Conservation (phyloP, 2,797 vertebrate species). For the Ptychobarbus kaznakovi region DNA sequence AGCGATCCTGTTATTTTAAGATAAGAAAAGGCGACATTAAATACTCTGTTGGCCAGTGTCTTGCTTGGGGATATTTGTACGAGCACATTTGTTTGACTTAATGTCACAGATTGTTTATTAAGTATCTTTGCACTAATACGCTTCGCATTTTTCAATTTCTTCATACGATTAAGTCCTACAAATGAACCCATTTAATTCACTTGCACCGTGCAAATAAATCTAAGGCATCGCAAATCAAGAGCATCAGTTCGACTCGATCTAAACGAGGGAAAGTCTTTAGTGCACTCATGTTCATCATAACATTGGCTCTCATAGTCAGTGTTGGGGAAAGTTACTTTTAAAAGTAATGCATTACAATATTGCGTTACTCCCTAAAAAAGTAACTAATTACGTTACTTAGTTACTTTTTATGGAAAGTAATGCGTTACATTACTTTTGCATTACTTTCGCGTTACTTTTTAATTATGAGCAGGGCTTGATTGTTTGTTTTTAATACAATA, state of each 20-base stretch:
- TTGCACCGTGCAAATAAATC: slow-evolving; percentile 8
- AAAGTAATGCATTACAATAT: no score
- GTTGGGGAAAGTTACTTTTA: no score
- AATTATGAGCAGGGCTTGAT: no score
- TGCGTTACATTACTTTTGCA: no score
- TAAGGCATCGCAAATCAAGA: neutral
- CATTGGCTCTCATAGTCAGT: slow-evolving; percentile 80
- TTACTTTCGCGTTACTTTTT: no score
- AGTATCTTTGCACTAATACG: slow-evolving; percentile 1
- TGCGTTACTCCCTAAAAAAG: no score
- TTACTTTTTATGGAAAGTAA: no score
- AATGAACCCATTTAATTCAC: neutral
- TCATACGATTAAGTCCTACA: neutral
- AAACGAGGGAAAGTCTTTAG: neutral
- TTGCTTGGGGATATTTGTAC: slow-evolving; percentile 20
- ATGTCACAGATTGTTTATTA: slow-evolving; percentile 14
- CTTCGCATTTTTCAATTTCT: slow-evolving; percentile 8
- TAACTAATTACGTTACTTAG: no score
- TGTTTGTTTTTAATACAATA: no score
- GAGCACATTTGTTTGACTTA: slow-evolving; percentile 11
- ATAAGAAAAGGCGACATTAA: slow-evolving; percentile 47
- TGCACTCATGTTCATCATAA: slow-evolving; percentile 71
- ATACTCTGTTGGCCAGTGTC: neutral
- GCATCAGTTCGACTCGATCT: neutral
- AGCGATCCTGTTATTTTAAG: slow-evolving; percentile 31